Conservation (phyloP, 2,797 vertebrate species). For the Antrozous pallidus region DNA sequence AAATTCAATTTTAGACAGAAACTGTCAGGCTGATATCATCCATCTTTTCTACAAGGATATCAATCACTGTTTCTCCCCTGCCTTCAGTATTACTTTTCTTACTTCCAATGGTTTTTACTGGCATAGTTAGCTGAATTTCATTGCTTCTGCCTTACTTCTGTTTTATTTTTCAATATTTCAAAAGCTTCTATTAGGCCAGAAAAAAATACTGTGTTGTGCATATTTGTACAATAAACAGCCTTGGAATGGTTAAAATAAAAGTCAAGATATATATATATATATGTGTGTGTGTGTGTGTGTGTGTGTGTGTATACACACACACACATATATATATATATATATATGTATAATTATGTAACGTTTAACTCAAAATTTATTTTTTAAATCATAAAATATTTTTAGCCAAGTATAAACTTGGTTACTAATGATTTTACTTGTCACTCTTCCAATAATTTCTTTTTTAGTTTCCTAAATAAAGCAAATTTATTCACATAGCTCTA, state of each 20-base stretch:
- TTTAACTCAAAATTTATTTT: neutral
- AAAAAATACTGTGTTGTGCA: neutral
- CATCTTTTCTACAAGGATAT: conserved; percentile 77
- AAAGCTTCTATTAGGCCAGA: neutral
- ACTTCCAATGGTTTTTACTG: conserved; percentile 58
- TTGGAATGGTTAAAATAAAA: neutral
- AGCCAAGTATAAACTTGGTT: neutral
- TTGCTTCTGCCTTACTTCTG: neutral
- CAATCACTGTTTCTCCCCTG: conserved; percentile 70
- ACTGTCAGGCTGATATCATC: conserved; percentile 73
- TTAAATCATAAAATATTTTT: neutral
- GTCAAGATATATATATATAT: neutral
- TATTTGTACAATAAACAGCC: neutral
- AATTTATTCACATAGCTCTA: neutral
- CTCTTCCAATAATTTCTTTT: neutral
- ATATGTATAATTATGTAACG: neutral
- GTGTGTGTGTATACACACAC: too few relatives aligned
- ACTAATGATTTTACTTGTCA: neutral
- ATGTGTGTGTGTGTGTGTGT: too few relatives aligned
- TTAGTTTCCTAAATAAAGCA: neutral
- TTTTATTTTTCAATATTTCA: neutral
- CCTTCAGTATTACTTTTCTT: conserved; percentile 56
- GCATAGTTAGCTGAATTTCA: conserved; percentile 58
- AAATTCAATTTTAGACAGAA: conserved; percentile 77
- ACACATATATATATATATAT: neutral